These are phyloP conservation scores for Ornithoptera alexandrae DNA, from an alignment of 2,888 invertebrate genomes.

Conservation along the genomic window DNA sequence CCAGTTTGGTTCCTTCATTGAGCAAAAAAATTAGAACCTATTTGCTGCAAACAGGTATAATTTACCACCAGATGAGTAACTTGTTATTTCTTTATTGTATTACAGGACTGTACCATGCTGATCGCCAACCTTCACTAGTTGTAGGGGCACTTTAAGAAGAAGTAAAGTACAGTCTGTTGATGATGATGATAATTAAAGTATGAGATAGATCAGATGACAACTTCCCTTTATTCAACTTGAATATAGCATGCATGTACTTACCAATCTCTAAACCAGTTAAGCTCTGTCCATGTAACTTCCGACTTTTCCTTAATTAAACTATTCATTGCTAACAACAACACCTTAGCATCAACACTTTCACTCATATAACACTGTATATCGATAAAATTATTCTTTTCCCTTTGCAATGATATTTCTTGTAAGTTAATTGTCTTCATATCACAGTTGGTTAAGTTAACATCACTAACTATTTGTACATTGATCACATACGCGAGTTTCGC, in stretches of 20 bases:
- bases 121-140: no score
- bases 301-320: conserved; percentile 78
- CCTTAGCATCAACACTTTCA: conserved; percentile 78
- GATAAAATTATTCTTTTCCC: conserved; percentile 55
- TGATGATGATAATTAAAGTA: no score
- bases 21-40: no score
- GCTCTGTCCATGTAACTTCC: conserved; percentile 84
- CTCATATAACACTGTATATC: conserved; percentile 81
- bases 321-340: conserved; percentile 82
- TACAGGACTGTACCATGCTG: no score
- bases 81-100: no score
- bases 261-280: conserved; percentile 85
- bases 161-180: no score
- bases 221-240: no score
- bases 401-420: conserved; percentile 61
- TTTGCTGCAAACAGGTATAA: no score
- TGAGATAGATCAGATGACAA: no score
- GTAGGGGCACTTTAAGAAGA: no score
- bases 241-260: conserved; percentile 57
- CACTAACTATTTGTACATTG: conserved; percentile 73
- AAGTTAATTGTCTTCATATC: conserved; percentile 62
- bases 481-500: conserved; percentile 65
- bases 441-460: conserved; percentile 58
- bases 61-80: no score
- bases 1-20: no score